Evolutionary conservation across 1,140 invertebrate genomes (phyloP), one percentile per base, ranked within the genome.

Genomic region (Ladona fulva): DNA sequence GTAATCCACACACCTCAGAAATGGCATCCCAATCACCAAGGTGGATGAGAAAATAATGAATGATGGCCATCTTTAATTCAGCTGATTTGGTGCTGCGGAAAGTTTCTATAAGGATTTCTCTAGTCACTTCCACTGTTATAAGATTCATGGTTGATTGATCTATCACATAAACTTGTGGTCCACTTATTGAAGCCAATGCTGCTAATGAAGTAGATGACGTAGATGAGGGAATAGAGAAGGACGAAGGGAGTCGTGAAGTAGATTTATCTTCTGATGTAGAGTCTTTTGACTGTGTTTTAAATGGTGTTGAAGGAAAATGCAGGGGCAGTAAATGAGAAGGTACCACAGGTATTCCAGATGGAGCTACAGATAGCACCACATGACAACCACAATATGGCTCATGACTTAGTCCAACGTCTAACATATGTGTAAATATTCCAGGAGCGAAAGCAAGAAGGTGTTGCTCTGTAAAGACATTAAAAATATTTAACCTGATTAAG

Each of bases 31-130:
- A 83, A 80, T 94, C 92, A 74, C 89, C 89, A 75, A 88, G 88
- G 81, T 95, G 93, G 75, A 92, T 88, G 16, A 94, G 84, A 78
- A 95, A 90, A 82, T 93, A 93, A 84, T 95, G 93, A 25, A 95
- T 84, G 42, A 94, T 93, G 5, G 91, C 90, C 42, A 94, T 82
- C 78, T 91, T 90, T 80, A 93, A 91, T 81, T 92, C 90, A 0
- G 90, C 82, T 0, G 88, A 88, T 1, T 85, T 88, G 78, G 90
- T 88, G 79, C 87, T 90, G 74, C 90, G 90, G 80, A 93, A 94
- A 0, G 90, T 88, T 12, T 92, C 88, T 5, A 91, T 85, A 0
- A 94, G 82, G 79, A 92, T 89, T 16, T 87, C 87, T 7, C 89
- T 88, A 0, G 89, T 85, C 22, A 94, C 87, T 24, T 84, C 85